phyloP scores from a whole-genome alignment of 2,797 vertebrate genomes.

The Ctenosaura bakeri region DNA sequence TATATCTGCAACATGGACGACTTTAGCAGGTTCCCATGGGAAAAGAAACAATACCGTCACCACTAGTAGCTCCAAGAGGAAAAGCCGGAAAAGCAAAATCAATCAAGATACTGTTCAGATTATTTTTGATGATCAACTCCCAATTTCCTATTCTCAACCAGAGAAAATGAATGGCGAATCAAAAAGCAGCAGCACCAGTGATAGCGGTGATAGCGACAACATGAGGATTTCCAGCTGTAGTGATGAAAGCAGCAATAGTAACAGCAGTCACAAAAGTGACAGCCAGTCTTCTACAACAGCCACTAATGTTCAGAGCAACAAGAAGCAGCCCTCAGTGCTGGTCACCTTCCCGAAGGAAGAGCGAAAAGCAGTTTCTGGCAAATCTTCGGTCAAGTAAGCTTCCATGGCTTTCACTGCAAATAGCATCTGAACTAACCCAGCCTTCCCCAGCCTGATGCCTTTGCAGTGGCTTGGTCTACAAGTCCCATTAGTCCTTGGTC shows the following conservation, averaged over 20 bases:
- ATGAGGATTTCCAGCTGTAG: conserved; percentile 88
- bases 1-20: conserved; percentile 87
- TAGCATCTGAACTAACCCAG: no score
- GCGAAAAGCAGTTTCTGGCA: conserved; percentile 89
- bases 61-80: conserved; percentile 85
- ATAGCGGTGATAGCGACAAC: conserved; percentile 86
- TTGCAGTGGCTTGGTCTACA: neutral
- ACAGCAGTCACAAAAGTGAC: conserved; percentile 92
- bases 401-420: fast-evolving
- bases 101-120: conserved; percentile 83
- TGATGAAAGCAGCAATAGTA: conserved; percentile 86
- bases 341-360: conserved; percentile 87
- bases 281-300: conserved; percentile 82
- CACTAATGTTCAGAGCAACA: conserved; percentile 86
- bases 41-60: conserved; percentile 87
- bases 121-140: conserved; percentile 86
- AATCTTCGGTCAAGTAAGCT: conserved; percentile 83
- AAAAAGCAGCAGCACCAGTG: conserved; percentile 86
- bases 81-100: conserved; percentile 88
- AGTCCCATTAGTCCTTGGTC: neutral
- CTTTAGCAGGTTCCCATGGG: conserved; percentile 83
- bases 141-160: conserved; percentile 83
- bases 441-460: neutral
- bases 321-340: conserved; percentile 90
- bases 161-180: conserved; percentile 86